Evolutionary conservation across 2,797 vertebrate species (phyloP), one percentile per base, ranked within the genome.

Genomic region (Scolopax bukidnonensis): DNA sequence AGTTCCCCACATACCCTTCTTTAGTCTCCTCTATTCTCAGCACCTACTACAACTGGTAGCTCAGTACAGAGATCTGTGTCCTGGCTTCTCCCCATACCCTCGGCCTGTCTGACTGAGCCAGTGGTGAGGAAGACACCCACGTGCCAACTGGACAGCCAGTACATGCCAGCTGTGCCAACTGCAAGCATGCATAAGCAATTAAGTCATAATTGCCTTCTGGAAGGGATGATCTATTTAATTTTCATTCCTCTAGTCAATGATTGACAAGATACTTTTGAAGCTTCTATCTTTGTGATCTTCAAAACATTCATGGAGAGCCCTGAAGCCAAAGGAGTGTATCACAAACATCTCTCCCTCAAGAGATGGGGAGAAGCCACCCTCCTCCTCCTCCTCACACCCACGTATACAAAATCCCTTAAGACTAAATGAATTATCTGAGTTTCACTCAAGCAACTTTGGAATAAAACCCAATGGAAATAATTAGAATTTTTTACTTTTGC

Each of bases 211-310:
- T 93, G 60, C 79, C 40, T 91, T 71, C 59, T 87, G 61, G 50
- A 90, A 73, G 38, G 54, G 32, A 84, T 65, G n/a, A 87, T 50
- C 61, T 1, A 0, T 56, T 83, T 85, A 85, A 82, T 74, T 83
- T 51, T 92, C 56, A 85, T 83, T 94, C 89, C 56, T 89, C 68
- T 28, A 90, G 86, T 60, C 70, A 84, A 57, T 90, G 94, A 93
- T 78, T 90, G 81, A 84, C 38, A 89, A 81, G 53, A 65, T 84
- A 64, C 45, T 83, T 94, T 77, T 83, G 78, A 87, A 89, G 75
- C 36, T 71, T 61, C 13, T 32, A 77, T 12, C 75, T 27, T 63
- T 78, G 56, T 77, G 43, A 91, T 80, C 60, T 92, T 27, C 40
- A 87, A 73, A 89, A 89, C 60, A 70, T 50, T 70, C 82, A 89